Evolutionary conservation across 2,797 vertebrate genomes (phyloP), one percentile per base, ranked within the genome.

Genomic region (Sebastolobus alascanus): DNA sequence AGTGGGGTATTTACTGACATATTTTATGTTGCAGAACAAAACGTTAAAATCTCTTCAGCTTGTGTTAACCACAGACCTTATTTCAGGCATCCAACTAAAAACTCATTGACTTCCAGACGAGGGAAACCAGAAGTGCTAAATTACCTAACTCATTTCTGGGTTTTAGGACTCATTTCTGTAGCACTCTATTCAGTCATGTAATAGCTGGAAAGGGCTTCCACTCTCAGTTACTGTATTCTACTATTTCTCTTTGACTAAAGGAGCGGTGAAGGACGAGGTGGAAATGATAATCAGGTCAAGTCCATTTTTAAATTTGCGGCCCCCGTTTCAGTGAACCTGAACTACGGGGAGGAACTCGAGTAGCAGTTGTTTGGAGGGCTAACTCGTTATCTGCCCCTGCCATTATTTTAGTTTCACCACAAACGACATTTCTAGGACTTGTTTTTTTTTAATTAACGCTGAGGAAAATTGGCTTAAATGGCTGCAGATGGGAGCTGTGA

Each of bases 401-500:
- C 66, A 76, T 86, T 81, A 73, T 68, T 63, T 61, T 13, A 31
- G 14, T 68, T 56, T 50, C 13, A 37, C 8, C 18, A 56, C 14
- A 37, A 80, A 83, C 63, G 16, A 38, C 35, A 73, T 77, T 76
- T 81, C 35, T 54, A 37, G 3, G 54, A 61, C n/a, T 80, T 74
- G 38, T 74, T 77, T 82, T 74, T 74, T 72, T 84, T 29, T 27
- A 54, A 82, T 75, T 66, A 72, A 81, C n/a, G 2, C 22, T 5
- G 6, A 40, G 66, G 63, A 11, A 73, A 83, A 82, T 37, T 71
- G 75, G 33, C 73, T 50, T 68, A 29, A 83, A 77, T 55, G 55
- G 73, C 74, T 56, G 63, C 81, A 79, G 80, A 86, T 83, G 70
- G 64, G 63, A 67, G 55, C 63, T 60, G 79, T 69, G 63, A 77